phyloP scores from a whole-genome alignment of 2,888 invertebrate species.

The Tenthredo amoena region DNA sequence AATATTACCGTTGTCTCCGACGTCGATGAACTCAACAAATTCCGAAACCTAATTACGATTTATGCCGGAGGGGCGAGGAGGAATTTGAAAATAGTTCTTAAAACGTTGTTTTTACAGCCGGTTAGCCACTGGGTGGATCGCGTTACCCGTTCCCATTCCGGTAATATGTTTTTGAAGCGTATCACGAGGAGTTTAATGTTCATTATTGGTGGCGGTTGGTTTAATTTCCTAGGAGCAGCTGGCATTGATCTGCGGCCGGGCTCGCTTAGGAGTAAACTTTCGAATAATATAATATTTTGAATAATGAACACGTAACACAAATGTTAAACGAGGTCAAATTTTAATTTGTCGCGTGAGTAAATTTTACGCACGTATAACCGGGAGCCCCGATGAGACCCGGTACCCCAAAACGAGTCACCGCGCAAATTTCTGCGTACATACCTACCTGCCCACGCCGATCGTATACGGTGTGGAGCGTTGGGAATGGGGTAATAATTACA shows the following conservation, averaged over 20 bases:
- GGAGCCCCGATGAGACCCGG: not conserved
- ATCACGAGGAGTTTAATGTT: conserved; percentile 44
- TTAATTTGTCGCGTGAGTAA: conserved; percentile 45
- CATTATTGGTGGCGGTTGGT: conserved; percentile 38
- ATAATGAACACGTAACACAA: conserved; percentile 13
- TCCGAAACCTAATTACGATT: conserved; percentile 37
- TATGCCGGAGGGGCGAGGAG: not conserved
- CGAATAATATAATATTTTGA: conserved; percentile 36
- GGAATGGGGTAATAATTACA: conserved; percentile 41
- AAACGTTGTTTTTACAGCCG: conserved; percentile 36
- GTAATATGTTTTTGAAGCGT: conserved; percentile 38
- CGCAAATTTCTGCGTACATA: conserved; percentile 28
- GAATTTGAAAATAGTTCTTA: conserved; percentile 30
- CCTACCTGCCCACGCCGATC: not conserved
- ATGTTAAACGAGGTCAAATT: conserved; percentile 34
- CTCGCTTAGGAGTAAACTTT: not conserved
- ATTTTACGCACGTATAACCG: not conserved
- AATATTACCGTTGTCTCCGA: conserved; percentile 21
- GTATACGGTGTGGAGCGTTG: conserved; percentile 6
- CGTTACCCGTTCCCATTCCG: conserved; percentile 40
- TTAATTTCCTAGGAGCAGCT: conserved; percentile 41
- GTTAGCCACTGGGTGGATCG: conserved; percentile 30
- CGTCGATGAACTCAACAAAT: conserved; percentile 20
- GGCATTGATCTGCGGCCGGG: conserved; percentile 38
- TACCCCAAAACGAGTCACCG: conserved; percentile 21